Evolutionary conservation across 2,888 invertebrate species (phyloP).

Genomic region (Cartodere bifasciata): DNA sequence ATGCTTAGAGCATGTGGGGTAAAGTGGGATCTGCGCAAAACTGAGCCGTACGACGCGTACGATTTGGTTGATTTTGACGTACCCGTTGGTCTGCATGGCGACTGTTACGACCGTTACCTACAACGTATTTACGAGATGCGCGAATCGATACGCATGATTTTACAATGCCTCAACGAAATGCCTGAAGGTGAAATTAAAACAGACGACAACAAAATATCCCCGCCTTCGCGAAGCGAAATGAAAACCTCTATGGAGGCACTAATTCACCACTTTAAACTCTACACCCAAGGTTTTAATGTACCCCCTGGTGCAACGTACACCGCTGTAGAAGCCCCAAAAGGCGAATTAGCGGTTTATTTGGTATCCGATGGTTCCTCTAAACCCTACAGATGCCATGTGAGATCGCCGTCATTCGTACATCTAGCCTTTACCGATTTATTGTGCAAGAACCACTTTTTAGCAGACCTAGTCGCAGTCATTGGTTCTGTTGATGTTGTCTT

Average conservation of each 20-base stretch:
- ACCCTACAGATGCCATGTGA: slow-evolving; percentile 52
- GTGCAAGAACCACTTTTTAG: slow-evolving; percentile 34
- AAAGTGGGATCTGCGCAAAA: slow-evolving; percentile 69
- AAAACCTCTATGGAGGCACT: slow-evolving; percentile 74
- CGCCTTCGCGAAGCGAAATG: slow-evolving; percentile 64
- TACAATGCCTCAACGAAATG: slow-evolving; percentile 96
- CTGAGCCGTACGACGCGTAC: slow-evolving; percentile 68
- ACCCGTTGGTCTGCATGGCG: slow-evolving; percentile 63
- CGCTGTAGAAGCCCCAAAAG: slow-evolving; percentile 65
- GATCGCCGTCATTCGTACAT: slow-evolving; percentile 43
- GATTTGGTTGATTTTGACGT: slow-evolving; percentile 63
- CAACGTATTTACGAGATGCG: slow-evolving; percentile 54
- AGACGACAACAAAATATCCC: slow-evolving; percentile 59
- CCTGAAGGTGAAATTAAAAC: slow-evolving; percentile 77
- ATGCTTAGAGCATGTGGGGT: slow-evolving; percentile 66
- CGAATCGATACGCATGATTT: slow-evolving; percentile 60
- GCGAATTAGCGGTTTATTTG: slow-evolving; percentile 68
- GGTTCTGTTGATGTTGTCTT: slow-evolving; percentile 50
- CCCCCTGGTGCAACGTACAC: slow-evolving; percentile 71
- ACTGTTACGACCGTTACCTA: slow-evolving; percentile 66
- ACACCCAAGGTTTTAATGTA: slow-evolving; percentile 70
- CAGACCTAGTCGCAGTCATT: slow-evolving; percentile 65
- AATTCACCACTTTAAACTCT: slow-evolving; percentile 95
- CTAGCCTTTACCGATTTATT: slow-evolving; percentile 49
- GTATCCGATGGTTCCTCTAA: slow-evolving; percentile 66